Conservation (phyloP, 2,888 invertebrate genomes). For the Epistrophe eligans region DNA sequence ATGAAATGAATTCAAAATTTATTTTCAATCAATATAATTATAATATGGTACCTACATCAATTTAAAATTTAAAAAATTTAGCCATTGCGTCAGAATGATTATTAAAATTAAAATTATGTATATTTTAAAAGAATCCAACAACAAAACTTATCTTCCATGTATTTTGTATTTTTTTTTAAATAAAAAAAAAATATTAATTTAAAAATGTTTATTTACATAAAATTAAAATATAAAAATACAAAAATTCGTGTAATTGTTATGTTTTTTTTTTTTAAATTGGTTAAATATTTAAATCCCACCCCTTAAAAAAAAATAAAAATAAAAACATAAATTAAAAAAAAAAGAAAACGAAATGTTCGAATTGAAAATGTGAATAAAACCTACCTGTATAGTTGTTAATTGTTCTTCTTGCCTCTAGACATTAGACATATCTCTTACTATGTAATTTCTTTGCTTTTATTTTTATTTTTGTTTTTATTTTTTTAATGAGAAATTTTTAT, state of each 20-base stretch:
- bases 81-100: not conserved
- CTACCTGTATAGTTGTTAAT: constrained; percentile 55
- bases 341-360: constrained; percentile 8
- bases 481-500: constrained; percentile 1
- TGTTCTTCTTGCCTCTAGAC: constrained; percentile 65
- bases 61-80: not conserved
- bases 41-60: not conserved
- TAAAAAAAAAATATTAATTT: not conserved
- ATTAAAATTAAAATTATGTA: not conserved
- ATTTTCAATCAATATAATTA: not conserved
- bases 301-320: not conserved
- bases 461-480: not conserved
- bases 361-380: constrained; percentile 34
- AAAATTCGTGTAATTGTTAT: no score
- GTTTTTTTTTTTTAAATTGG: not conserved
- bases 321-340: not conserved
- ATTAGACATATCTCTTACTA: constrained; percentile 62
- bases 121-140: not conserved
- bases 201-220: not conserved
- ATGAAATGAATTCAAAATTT: constrained; percentile 39
- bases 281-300: constrained; percentile 18
- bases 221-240: not conserved
- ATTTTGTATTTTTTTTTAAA: constrained; percentile 16
- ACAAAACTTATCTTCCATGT: constrained; percentile 40
- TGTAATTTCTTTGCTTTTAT: not conserved